Evolutionary conservation across 2,888 invertebrate species (phyloP).

Genomic region (Heliconius ismenius): DNA sequence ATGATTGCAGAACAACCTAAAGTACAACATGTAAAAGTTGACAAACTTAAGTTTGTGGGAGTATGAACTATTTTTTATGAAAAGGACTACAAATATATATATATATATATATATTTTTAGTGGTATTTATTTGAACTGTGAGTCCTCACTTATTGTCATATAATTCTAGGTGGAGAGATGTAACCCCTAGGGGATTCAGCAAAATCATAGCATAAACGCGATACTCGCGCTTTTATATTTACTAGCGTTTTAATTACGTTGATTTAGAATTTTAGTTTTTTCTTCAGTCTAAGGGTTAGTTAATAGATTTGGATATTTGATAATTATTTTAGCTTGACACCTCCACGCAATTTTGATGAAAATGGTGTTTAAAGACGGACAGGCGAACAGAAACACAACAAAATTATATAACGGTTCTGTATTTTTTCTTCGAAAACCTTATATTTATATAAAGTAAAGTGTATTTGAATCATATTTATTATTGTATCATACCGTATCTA

Average conservation of each 20-base stretch:
- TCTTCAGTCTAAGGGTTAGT: too few species aligned
- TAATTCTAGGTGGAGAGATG: too few species aligned
- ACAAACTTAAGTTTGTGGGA: too few species aligned
- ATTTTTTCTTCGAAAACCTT: not conserved
- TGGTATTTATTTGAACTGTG: too few species aligned
- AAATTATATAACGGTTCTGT: not conserved
- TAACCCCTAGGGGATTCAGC: too few species aligned
- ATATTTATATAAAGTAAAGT: not conserved
- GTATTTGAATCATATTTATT: not conserved
- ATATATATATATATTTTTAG: too few species aligned
- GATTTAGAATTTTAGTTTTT: not conserved
- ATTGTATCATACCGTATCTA: slow-evolving; percentile 85
- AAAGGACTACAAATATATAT: too few species aligned
- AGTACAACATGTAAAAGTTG: not conserved
- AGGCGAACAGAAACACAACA: not conserved
- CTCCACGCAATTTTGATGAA: not conserved
- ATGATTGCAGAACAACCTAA: not conserved
- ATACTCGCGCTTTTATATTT: too few species aligned
- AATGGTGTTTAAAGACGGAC: not conserved
- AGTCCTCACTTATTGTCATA: too few species aligned
- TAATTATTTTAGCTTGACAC: not conserved
- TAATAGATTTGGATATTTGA: too few species aligned
- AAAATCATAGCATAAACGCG: too few species aligned
- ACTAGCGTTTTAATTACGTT: not conserved
- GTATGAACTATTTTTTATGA: too few species aligned